These are phyloP conservation scores for Phaonia tiefii DNA, from an alignment of 2,888 invertebrate species.

Conservation along the genomic window DNA sequence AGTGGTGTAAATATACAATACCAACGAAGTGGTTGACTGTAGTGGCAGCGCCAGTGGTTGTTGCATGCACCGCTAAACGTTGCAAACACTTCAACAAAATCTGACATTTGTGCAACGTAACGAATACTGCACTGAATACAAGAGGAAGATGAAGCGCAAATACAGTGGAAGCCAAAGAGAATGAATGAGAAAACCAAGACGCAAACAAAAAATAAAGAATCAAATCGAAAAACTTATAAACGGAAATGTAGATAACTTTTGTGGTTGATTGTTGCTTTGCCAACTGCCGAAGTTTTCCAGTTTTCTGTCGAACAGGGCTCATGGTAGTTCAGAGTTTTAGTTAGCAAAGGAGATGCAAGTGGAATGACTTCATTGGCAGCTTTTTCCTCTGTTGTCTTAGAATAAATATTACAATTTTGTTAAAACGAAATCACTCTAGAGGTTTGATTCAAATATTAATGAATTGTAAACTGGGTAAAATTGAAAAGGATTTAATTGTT, in stretches of 20 bases:
- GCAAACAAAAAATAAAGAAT: slow-evolving; percentile 15
- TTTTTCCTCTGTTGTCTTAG: slow-evolving; percentile 3
- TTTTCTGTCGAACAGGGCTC: neutral
- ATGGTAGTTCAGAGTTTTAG: no score
- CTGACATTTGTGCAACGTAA: slow-evolving; percentile 20
- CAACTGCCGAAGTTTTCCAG: slow-evolving; percentile 1
- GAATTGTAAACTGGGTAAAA: slow-evolving; percentile 20
- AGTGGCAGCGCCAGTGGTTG: no score
- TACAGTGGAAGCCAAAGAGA: neutral
- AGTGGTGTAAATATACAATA: slow-evolving; percentile 12
- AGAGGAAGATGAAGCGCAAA: neutral
- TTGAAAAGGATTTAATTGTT: no score
- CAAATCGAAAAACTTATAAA: slow-evolving; percentile 3
- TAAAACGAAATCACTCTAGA: neutral
- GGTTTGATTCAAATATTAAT: slow-evolving; percentile 21
- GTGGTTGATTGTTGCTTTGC: no score
- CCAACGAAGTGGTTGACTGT: neutral
- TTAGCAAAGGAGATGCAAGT: neutral
- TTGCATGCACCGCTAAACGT: slow-evolving; percentile 10
- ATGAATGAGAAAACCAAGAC: neutral
- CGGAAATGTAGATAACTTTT: slow-evolving; percentile 44
- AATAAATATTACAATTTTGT: neutral
- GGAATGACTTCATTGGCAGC: neutral
- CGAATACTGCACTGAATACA: neutral
- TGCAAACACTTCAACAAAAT: slow-evolving; percentile 30